Base-by-base conservation (phyloP, 2,888 invertebrate species). In the Rotaria socialis region DNA sequence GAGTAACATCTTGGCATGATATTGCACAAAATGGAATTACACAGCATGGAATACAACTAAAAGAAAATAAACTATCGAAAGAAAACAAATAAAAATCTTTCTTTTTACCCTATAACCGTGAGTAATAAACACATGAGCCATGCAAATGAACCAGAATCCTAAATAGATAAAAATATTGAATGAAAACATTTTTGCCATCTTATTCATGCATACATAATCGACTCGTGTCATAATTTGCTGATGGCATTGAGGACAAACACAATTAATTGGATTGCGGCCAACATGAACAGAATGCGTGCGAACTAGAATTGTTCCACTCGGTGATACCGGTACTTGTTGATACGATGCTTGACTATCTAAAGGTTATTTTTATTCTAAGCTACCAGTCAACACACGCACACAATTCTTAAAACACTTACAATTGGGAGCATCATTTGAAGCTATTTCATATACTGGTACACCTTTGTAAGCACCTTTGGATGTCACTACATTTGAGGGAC, bases 61-160 rank as follows among this genome's bases (percentile, higher is more conserved):
- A 67, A 41, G 67, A 67, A 35, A 35, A 67, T 35, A 11, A 67
- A 19, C 6, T 67, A 67, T 67, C 8, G 4, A 35, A 16, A 41
- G 10, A 35, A 19, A 35, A 6, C 2, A 67, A 14, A 27, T 11
- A 27, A 60, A 60, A 8, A n/a, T 16, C 10, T n/a, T 8, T 67
- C 5, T 27, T 0, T 35, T 35, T 67, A 67, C 67, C 67, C 67
- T 4, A 67, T 67, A 67, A 67, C 67, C 10, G 67, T 41, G 19
- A 67, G 35, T 67, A 67, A 67, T 19, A 67, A 35, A 19, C 67
- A 67, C 67, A 67, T 67, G 5, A 67, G 35, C 67, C 67, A 67
- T 19, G 67, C 67, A 67, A 67, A 67, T 67, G 67, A 67, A 35
- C 67, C 67, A 35, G 67, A 67, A 16, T 67, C 35, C 67, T 67